Percentiles rank a stretch among this genome's conserved stretches.
phyloP scores from a whole-genome alignment of 2,797 vertebrate genomes.

The Chrysocyon brachyurus region DNA sequence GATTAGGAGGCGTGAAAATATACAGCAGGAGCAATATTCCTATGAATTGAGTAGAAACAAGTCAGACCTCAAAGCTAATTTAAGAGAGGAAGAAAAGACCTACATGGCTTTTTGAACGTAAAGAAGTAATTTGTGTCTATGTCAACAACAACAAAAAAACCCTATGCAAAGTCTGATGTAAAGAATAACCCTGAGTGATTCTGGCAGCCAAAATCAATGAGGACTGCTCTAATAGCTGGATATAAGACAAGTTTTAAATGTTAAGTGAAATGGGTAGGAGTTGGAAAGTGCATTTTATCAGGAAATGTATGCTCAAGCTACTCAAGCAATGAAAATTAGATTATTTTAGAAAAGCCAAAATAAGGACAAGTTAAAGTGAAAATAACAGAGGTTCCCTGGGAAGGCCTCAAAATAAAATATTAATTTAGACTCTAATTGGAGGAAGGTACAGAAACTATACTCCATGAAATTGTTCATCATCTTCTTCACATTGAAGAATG shows the following conservation, averaged over 20 bases:
- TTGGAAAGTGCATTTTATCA: conserved; percentile 66
- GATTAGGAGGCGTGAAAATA: not conserved
- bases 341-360: conserved; percentile 83
- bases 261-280: conserved; percentile 59
- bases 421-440: conserved; percentile 53
- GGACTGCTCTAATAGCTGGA: conserved; percentile 56
- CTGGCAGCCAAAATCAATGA: conserved; percentile 48
- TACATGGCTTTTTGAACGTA: not conserved
- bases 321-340: conserved; percentile 69
- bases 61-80: not conserved
- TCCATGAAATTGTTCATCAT: not conserved
- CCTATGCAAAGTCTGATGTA: not conserved
- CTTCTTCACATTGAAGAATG: not conserved
- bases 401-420: conserved; percentile 63
- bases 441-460: conserved; percentile 47
- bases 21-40: not conserved
- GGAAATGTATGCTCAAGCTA: conserved; percentile 64
- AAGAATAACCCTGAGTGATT: conserved; percentile 64
- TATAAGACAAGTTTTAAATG: conserved; percentile 42
- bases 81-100: conserved; percentile 53
- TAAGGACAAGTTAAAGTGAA: conserved; percentile 76
- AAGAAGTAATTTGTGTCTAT: conserved; percentile 64
- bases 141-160: conserved; percentile 34
- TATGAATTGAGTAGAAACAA: not conserved
- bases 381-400: conserved; percentile 59